phyloP scores from a whole-genome alignment of 2,113 vertebrate genomes.

The Spilogale gracilis region DNA sequence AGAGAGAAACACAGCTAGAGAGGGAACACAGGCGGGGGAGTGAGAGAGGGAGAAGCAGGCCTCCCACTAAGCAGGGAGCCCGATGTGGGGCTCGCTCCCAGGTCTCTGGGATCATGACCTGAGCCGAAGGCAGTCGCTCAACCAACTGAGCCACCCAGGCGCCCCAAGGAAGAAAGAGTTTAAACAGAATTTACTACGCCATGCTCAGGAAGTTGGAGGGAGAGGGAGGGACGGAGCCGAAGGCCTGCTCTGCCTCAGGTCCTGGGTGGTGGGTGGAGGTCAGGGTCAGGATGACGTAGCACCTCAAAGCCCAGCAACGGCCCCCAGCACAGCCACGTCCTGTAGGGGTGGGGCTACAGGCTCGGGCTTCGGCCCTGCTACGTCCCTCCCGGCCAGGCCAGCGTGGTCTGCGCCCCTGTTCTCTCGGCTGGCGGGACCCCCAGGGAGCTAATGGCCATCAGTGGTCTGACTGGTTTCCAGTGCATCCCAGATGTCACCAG shows the following conservation, averaged over 20 bases:
- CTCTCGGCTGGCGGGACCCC: fast-evolving
- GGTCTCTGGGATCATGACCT: too few relatives aligned
- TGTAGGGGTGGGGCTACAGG: fast-evolving
- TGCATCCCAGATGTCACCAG: not conserved
- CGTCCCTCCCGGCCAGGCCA: not conserved
- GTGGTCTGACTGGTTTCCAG: not conserved
- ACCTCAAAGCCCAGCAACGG: not conserved
- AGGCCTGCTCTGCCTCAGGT: not conserved
- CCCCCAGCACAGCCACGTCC: not conserved
- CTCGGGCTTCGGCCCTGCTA: not conserved
- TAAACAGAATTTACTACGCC: not conserved
- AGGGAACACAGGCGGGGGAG: too few relatives aligned
- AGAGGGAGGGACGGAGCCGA: not conserved
- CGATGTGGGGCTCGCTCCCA: too few relatives aligned
- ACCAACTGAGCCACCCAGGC: too few relatives aligned
- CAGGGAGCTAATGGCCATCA: fast-evolving
- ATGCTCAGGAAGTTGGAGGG: not conserved
- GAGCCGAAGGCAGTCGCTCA: too few relatives aligned
- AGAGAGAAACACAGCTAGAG: too few relatives aligned
- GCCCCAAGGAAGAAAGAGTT: too few relatives aligned
- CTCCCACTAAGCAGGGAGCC: too few relatives aligned
- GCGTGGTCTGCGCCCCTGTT: fast-evolving
- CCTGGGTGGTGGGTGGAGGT: not conserved
- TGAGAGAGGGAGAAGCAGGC: too few relatives aligned
- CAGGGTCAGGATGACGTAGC: not conserved